Percentiles rank a stretch among this genome's conserved stretches.
These are phyloP conservation scores for Oceanites oceanicus DNA, from an alignment of 2,113 vertebrate species.

Conservation along the genomic window DNA sequence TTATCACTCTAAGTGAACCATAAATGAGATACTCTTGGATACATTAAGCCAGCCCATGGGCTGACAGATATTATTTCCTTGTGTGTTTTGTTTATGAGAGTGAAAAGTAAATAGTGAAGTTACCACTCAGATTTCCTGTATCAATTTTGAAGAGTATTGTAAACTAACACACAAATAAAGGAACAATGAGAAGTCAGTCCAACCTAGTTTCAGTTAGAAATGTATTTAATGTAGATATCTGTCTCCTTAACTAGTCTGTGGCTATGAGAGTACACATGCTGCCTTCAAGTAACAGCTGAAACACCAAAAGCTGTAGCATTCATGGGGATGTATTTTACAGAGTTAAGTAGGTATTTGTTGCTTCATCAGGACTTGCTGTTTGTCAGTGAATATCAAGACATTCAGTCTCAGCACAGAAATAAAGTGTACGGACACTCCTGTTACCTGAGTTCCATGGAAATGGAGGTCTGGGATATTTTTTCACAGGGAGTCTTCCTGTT, in stretches of 20 bases:
- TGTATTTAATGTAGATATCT: not conserved
- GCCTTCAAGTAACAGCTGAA: not conserved
- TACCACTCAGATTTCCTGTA: not conserved
- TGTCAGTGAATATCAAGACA: not conserved
- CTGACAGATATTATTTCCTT: not conserved
- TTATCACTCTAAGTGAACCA: not conserved
- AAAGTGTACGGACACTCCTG: not conserved
- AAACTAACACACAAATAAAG: not conserved
- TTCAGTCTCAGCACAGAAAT: not conserved
- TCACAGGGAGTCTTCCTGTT: not conserved
- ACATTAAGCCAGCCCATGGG: not conserved
- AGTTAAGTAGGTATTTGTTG: not conserved
- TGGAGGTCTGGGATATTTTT: not conserved
- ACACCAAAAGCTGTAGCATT: not conserved
- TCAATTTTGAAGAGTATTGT: not conserved
- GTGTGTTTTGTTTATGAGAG: not conserved
- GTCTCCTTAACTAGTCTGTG: not conserved
- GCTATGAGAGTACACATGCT: not conserved
- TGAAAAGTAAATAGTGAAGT: not conserved
- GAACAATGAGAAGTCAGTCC: not conserved
- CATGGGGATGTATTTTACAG: not conserved
- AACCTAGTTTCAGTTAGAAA: not conserved
- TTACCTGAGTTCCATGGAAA: not conserved
- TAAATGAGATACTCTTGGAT: not conserved
- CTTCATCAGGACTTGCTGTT: not conserved